Conservation (phyloP, 2,113 vertebrate species). For the Catharus bicknelli region DNA sequence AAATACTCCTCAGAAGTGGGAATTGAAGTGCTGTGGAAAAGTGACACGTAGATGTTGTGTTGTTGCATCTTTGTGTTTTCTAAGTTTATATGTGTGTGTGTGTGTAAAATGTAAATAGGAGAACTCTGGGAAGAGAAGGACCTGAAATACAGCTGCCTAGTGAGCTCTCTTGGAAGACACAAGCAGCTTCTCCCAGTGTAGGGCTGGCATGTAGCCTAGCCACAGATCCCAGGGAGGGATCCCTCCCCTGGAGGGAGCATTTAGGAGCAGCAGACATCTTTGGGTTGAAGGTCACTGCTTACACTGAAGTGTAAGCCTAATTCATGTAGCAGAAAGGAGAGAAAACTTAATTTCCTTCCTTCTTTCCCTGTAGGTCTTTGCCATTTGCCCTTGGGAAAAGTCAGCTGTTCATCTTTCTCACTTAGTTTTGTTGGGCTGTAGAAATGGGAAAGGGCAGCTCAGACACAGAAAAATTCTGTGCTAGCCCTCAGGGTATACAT, state of each 20-base stretch:
- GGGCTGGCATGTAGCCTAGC: background rate
- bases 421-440: background rate
- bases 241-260: rapidly evolving
- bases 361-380: background rate
- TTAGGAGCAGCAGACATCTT: background rate
- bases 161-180: background rate
- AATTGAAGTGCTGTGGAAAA: background rate
- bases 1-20: rapidly evolving
- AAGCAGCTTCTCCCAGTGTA: background rate
- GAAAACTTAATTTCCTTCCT: background rate
- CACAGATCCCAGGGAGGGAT: rapidly evolving
- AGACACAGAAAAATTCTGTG: background rate
- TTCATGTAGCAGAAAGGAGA: background rate
- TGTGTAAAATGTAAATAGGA: background rate
- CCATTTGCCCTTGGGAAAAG: background rate
- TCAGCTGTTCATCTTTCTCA: background rate
- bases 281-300: background rate
- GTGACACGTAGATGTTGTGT: background rate
- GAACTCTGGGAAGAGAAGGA: background rate
- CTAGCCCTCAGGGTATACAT: rapidly evolving
- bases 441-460: background rate
- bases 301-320: background rate
- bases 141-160: background rate
- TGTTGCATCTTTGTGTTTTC: background rate
- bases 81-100: background rate